These are phyloP conservation scores for Lasioglossum lativentre DNA, from an alignment of 2,888 invertebrate species.

Conservation along the genomic window DNA sequence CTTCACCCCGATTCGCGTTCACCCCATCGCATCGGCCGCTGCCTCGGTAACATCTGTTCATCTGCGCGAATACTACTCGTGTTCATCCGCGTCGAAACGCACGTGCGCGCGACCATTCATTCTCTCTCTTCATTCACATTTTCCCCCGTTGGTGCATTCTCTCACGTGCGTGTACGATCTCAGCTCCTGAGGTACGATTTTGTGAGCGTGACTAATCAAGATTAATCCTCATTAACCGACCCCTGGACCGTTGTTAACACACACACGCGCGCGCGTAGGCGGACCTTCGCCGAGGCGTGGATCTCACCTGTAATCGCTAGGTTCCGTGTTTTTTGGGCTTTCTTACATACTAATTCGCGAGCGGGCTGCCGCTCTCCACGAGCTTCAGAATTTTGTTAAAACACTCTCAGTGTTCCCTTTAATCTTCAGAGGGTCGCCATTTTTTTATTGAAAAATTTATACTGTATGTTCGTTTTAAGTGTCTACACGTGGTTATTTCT, in stretches of 20 bases:
- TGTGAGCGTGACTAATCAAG: conserved; percentile 75
- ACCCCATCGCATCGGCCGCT: background rate
- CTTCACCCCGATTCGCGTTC: background rate
- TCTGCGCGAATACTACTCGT: background rate
- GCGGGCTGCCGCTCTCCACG: conserved; percentile 29
- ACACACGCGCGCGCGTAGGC: conserved; percentile 28
- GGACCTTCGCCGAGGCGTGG: conserved; percentile 58
- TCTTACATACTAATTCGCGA: conserved; percentile 28
- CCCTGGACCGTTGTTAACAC: conserved; percentile 60
- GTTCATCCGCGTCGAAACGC: background rate
- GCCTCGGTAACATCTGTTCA: background rate
- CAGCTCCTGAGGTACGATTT: conserved; percentile 84
- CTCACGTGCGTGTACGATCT: conserved; percentile 79
- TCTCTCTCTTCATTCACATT: background rate
- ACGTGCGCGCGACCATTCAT: conserved; percentile 28
- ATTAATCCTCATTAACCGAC: conserved; percentile 59
- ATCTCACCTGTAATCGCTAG: conserved; percentile 56
- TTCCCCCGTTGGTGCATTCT: background rate
- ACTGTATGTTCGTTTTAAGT: no score
- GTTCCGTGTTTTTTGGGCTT: conserved; percentile 34
- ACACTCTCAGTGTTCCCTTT: background rate
- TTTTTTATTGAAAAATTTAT: no score
- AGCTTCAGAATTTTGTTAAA: background rate
- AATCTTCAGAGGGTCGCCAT: no score
- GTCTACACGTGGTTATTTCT: no score